phyloP scores from a whole-genome alignment of 2,888 invertebrate genomes.

The Hyalella azteca region DNA sequence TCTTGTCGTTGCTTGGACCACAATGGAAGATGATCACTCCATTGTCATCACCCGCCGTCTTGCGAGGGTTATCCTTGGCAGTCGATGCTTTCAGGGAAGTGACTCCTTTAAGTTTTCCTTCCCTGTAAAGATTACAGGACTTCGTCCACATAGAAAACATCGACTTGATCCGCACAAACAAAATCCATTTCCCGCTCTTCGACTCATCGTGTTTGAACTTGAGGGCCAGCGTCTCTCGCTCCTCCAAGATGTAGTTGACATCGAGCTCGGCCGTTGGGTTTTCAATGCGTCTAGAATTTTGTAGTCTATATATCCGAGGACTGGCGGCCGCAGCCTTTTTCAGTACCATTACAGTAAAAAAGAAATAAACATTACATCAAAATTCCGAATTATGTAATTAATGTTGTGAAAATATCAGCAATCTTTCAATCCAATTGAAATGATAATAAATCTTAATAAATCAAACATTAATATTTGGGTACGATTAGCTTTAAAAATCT shows the following conservation, averaged over 20 bases:
- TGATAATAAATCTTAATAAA: too few relatives aligned
- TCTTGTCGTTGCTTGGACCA: not conserved
- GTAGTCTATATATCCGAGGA: too few relatives aligned
- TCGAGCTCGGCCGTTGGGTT: not conserved
- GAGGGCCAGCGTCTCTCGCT: not conserved
- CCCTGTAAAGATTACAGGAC: not conserved
- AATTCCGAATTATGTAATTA: too few relatives aligned
- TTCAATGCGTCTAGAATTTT: too few relatives aligned
- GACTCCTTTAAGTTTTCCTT: not conserved
- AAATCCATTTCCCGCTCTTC: not conserved
- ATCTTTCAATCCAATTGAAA: too few relatives aligned
- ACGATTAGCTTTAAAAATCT: too few relatives aligned
- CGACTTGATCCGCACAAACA: not conserved
- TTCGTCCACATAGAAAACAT: slow-evolving; percentile 4
- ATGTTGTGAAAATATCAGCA: too few relatives aligned
- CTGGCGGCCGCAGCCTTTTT: too few relatives aligned
- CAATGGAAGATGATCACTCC: slow-evolving; percentile 1
- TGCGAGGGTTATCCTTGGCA: not conserved
- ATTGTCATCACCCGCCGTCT: not conserved
- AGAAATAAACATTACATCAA: too few relatives aligned
- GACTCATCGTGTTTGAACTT: not conserved
- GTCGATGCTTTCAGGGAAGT: slow-evolving; percentile 2
- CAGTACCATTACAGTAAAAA: too few relatives aligned
- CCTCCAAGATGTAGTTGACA: not conserved
- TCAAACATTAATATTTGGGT: too few relatives aligned